Conservation (phyloP, 2,797 vertebrate genomes). For the Alcedo atthis region DNA sequence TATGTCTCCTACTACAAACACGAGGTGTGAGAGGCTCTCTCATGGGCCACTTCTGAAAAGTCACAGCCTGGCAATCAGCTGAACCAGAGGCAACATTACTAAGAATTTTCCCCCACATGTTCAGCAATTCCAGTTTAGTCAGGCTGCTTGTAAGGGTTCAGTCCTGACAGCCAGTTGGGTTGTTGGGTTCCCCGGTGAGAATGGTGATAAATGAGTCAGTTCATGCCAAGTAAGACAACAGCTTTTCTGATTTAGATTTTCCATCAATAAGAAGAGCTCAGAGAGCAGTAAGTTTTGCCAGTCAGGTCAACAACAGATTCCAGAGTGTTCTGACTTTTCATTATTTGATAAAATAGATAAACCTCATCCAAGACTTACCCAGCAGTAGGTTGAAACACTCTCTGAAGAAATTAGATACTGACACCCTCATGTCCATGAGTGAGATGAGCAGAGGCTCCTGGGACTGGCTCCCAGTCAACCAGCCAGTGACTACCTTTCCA, state of each 20-base stretch:
- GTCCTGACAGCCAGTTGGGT: neutral
- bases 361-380: neutral
- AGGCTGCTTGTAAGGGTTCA: neutral
- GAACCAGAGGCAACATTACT: neutral
- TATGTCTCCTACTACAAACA: neutral
- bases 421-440: neutral
- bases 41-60: neutral
- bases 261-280: slow-evolving; percentile 10
- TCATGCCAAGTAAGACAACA: neutral
- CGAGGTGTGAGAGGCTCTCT: neutral
- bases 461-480: neutral
- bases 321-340: neutral
- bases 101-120: neutral
- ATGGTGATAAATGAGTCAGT: neutral
- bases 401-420: neutral
- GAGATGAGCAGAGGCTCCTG: neutral
- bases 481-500: neutral
- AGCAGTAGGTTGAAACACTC: neutral
- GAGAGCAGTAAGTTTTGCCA: neutral
- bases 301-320: slow-evolving; percentile 10
- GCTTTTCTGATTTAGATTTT: slow-evolving; percentile 15
- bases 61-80: neutral
- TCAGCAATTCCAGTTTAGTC: neutral
- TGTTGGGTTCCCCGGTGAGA: neutral
- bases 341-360: slow-evolving; percentile 42